phyloP scores from a whole-genome alignment of 2,888 invertebrate genomes.

The Busseola fusca region DNA sequence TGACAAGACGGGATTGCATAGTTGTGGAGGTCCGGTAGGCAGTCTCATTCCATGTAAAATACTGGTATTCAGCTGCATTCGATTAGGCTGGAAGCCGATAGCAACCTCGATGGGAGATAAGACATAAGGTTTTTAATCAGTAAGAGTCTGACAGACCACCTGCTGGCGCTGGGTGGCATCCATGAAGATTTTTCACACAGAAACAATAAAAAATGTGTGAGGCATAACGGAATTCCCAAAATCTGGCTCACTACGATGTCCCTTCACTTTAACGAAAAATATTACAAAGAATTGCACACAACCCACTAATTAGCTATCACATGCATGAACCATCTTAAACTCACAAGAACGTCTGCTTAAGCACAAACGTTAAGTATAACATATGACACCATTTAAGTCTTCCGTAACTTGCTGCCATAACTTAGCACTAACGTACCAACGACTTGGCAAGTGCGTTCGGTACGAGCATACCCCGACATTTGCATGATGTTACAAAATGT shows the following conservation, averaged over 20 bases:
- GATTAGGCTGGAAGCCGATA: neutral
- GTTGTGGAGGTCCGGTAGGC: neutral
- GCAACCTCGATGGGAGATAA: neutral
- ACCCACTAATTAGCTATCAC: neutral
- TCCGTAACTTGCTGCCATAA: conserved; percentile 59
- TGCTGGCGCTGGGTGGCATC: too few relatives aligned
- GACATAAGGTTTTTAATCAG: too few relatives aligned
- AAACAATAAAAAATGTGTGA: too few relatives aligned
- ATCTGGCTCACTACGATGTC: neutral
- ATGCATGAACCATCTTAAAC: conserved; percentile 18
- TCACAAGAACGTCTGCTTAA: conserved; percentile 27
- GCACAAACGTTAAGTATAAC: conserved; percentile 51
- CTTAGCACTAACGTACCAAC: conserved; percentile 51
- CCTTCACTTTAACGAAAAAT: neutral
- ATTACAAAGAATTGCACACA: neutral
- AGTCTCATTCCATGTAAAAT: neutral
- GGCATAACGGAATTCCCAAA: too few relatives aligned
- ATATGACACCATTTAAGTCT: conserved; percentile 59
- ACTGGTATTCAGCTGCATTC: neutral
- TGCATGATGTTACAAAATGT: conserved; percentile 60
- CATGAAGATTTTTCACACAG: too few relatives aligned
- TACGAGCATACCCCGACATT: conserved; percentile 57
- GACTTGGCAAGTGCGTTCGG: conserved; percentile 57
- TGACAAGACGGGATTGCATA: neutral
- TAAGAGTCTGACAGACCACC: too few relatives aligned